Evolutionary conservation across 2,797 vertebrate species (phyloP), one percentile per base, ranked within the genome.

Genomic region (Semaprochilodus insignis): DNA sequence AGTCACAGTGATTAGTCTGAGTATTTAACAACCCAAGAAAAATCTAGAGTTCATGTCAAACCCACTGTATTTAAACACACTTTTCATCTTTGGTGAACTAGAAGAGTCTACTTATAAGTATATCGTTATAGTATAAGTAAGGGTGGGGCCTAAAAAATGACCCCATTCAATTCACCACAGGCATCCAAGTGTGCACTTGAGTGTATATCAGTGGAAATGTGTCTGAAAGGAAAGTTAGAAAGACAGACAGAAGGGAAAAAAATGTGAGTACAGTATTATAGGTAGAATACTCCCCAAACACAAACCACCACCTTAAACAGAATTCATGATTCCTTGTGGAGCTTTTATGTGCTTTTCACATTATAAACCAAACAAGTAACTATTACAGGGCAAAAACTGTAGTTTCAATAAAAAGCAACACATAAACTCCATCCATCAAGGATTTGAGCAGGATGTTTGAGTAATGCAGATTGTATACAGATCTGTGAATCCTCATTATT

Each of bases 141-240:
- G 16, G 52, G n/a, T n/a, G n/a, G 31, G 31, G 31, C 31, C 31
- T 31, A 31, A 31, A 54, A 91, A 87, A 90, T 63, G 93, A 91
- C 93, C 86, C 78, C 88, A 84, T 87, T 88, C 83, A 86, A 86
- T 87, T 83, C 87, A 91, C 86, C 88, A 89, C 86, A 89, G 89
- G 31, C 31, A 31, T 1, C 31, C 31, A 31, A 31, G 31, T 31
- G 27, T 31, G 62, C 27, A 65, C 2, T 62, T 65, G 15, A 27
- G 15, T 34, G 27, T 16, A 36, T 66, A 66, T 66, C 62, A 27
- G 16, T 1, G 31, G 31, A 66, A 36, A 34, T 63, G 16, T 25
- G 2, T 14, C 16, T 15, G 66, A 65, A 82, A 83, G 86, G 73
- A 62, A 83, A 90, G 69, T 82, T 40, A 60, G 81, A 65, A 81